Conservation (phyloP, 2,888 invertebrate species). For the Ramazzottius varieornatus region DNA sequence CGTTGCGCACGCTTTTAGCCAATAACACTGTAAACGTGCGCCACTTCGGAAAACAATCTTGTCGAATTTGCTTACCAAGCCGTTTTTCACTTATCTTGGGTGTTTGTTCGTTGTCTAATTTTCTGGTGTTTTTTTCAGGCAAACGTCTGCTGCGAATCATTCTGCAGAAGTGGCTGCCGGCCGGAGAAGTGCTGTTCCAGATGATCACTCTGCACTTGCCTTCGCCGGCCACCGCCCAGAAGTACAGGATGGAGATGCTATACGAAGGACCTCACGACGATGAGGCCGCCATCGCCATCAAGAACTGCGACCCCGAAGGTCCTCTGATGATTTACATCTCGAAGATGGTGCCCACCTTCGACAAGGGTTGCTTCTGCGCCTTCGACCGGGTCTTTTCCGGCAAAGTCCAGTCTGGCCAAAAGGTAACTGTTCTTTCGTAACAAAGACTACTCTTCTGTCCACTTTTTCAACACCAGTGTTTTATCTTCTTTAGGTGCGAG, state of each 20-base stretch:
- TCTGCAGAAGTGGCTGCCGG: slow-evolving; percentile 59
- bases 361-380: slow-evolving; percentile 99
- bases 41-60: too few species aligned
- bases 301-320: slow-evolving; percentile 70
- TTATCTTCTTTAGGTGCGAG: too few species aligned
- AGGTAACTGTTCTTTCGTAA: too few species aligned
- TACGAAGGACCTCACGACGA: slow-evolving; percentile 96
- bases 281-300: slow-evolving; percentile 65
- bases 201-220: slow-evolving; percentile 99
- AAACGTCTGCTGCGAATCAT: neutral
- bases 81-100: neutral
- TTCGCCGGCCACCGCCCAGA: slow-evolving; percentile 92
- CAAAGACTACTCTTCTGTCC: neutral
- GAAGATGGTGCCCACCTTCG: slow-evolving; percentile 98
- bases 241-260: slow-evolving; percentile 96
- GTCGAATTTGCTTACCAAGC: too few species aligned
- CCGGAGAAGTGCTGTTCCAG: slow-evolving; percentile 95
- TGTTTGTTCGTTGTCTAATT: neutral
- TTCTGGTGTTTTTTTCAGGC: neutral
- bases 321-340: slow-evolving; percentile 99
- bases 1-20: too few species aligned
- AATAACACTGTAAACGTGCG: too few species aligned
- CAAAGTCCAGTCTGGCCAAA: slow-evolving; percentile 59
- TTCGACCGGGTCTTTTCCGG: slow-evolving; percentile 99
- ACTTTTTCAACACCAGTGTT: too few species aligned